Base-by-base conservation (phyloP, 1,140 invertebrate species). In the Muscidifurax raptorellus region DNA sequence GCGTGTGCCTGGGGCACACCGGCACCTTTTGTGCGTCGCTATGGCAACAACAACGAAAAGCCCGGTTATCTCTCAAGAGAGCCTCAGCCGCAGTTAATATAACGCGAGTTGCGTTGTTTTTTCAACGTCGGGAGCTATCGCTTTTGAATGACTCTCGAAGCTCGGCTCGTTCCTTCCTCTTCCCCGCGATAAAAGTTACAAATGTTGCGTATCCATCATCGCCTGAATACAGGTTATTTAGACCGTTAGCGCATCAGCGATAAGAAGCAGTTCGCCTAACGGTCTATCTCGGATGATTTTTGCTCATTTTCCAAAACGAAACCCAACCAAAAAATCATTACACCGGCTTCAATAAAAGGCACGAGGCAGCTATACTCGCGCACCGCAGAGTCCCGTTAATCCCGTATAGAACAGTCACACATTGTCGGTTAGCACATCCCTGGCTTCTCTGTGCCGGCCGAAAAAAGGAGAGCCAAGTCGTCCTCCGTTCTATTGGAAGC, bases 11-110 rank as follows among this genome's bases (percentile, higher is more conserved):
- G 25, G 36, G n/a, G 64, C 75, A 71, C 40, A 40, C 76, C 76
- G 47, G 36, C 47, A 79, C 66, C 76, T 84, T 84, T 84, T 71
- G 22, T 25, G 66, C 28, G 82, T 84, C 67, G 82, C 76, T 79
- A 84, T 84, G 76, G 82, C 32, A 72, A 84, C 82, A 64, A 28
- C 44, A 64, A 71, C 66, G 44, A 74, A 78, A 28, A 40, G 64
- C 66, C 64, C 76, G 30, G 52, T 36, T 27, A 18, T n/a, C 13
- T 32, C 28, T 47, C 30, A 27, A 12, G 40, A 78, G 83, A 40
- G 9, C 40, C 36, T 12, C 32, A 64, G 6, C 30, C 36, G 2
- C 71, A 7, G 44, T 47, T 47, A 47, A 12, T 40, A 13, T 13
- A 47, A 7, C 18, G 18, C 52, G 22, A 59, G 52, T 59, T 59